Evolutionary conservation across 2,888 invertebrate genomes (phyloP).

Genomic region (Iphiclides podalirius): DNA sequence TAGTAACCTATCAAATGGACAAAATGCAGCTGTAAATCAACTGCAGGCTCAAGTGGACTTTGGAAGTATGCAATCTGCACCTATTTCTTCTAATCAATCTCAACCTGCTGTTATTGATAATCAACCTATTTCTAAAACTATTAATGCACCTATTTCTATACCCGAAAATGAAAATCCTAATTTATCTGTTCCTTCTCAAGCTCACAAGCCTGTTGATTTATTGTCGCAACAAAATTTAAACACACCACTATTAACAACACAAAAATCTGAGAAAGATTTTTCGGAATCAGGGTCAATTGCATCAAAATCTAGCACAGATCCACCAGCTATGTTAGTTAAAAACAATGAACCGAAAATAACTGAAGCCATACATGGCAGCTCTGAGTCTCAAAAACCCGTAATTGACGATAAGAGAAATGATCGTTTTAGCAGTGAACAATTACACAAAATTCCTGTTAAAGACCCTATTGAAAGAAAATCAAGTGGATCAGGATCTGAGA

Average conservation of each 20-base stretch:
- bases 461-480: conserved; percentile 71
- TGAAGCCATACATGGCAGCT: conserved; percentile 47
- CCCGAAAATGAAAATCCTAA: conserved; percentile 41
- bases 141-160: conserved; percentile 32
- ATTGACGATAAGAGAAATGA: conserved; percentile 62
- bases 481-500: conserved; percentile 70
- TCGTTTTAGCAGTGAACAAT: conserved; percentile 55
- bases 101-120: conserved; percentile 44
- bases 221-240: conserved; percentile 36
- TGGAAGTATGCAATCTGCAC: conserved; percentile 28
- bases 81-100: conserved; percentile 34
- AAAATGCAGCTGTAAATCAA: conserved; percentile 42
- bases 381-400: conserved; percentile 49
- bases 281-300: conserved; percentile 59
- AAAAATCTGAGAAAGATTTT: conserved; percentile 62
- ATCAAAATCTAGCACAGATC: conserved; percentile 56
- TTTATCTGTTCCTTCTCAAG: conserved; percentile 40
- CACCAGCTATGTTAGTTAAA: conserved; percentile 41
- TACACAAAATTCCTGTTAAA: conserved; percentile 70
- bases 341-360: conserved; percentile 44
- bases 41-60: conserved; percentile 38
- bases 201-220: conserved; percentile 52
- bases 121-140: conserved; percentile 35
- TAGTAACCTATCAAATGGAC: conserved; percentile 39
- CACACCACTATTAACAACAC: conserved; percentile 50